Evolutionary conservation across 2,113 vertebrate species (phyloP).

Genomic region (Lepisosteus osseus): DNA sequence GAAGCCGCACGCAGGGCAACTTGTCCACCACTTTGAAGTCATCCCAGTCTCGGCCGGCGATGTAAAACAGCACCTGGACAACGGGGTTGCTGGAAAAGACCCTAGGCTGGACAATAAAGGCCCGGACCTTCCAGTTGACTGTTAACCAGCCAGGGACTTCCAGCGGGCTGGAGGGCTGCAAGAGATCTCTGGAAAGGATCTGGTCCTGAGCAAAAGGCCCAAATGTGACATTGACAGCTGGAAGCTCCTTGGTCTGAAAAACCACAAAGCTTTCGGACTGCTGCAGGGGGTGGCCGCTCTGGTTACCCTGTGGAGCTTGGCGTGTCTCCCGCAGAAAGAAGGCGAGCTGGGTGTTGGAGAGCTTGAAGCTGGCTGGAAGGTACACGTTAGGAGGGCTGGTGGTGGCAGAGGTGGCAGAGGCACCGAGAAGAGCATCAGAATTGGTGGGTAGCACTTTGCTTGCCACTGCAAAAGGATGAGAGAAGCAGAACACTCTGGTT

Average conservation of each 20-base stretch:
- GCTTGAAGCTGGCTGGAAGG: constrained; percentile 87
- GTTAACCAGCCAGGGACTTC: constrained; percentile 87
- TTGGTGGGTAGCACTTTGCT: constrained; percentile 73
- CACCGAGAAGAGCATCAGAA: constrained; percentile 62
- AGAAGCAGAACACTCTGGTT: constrained; percentile 15
- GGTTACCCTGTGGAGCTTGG: constrained; percentile 45
- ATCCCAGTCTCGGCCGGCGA: constrained; percentile 93
- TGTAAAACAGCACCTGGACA: constrained; percentile 93
- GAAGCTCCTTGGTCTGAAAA: constrained; percentile 95
- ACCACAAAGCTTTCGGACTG: constrained; percentile 92
- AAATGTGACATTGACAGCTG: constrained; percentile 85
- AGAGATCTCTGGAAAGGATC: constrained; percentile 83
- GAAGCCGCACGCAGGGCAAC: constrained; percentile 87
- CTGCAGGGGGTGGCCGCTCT: constrained; percentile 68
- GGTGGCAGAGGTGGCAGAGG: constrained; percentile 50
- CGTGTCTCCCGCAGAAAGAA: constrained; percentile 87
- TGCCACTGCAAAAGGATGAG: constrained; percentile 61
- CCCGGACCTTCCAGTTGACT: constrained; percentile 96
- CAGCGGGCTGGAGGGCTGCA: constrained; percentile 89
- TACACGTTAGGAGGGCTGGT: constrained; percentile 55
- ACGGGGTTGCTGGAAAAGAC: constrained; percentile 82
- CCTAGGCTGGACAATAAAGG: constrained; percentile 86
- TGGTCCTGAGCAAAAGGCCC: constrained; percentile 87
- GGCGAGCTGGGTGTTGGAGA: constrained; percentile 89
- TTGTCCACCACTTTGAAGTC: constrained; percentile 83